A percentile compares a stretch with the other conserved stretches of the same genome.
Evolutionary conservation across 2,797 vertebrate species (phyloP).

Genomic region (Parauchenoglanis punctatus): DNA sequence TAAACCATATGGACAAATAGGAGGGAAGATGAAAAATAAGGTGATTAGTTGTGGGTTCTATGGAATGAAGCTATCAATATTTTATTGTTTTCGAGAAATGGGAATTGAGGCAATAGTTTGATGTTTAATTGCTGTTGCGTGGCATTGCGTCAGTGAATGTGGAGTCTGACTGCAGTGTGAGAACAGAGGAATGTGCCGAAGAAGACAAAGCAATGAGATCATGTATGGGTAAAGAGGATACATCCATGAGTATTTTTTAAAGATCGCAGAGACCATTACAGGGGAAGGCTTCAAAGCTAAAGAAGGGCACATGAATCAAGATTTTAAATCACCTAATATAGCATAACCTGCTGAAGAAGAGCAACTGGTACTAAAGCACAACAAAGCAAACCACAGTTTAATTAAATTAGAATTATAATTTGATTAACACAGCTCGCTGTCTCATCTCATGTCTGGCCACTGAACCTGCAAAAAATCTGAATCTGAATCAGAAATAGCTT

Average conservation of each 20-base stretch:
- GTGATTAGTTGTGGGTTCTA: constrained; percentile 1
- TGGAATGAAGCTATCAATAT: constrained; percentile 29
- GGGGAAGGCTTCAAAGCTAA: too few species aligned
- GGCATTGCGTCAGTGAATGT: constrained; percentile 53
- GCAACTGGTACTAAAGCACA: neutral
- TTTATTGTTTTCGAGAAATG: constrained; percentile 27
- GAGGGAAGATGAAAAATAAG: constrained; percentile 1
- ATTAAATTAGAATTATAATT: neutral
- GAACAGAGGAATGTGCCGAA: constrained; percentile 13
- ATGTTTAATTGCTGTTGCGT: constrained; percentile 55
- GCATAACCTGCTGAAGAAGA: neutral
- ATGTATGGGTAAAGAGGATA: neutral
- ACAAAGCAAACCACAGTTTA: neutral
- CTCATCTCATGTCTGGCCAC: neutral
- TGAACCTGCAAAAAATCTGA: neutral
- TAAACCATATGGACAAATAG: constrained; percentile 16
- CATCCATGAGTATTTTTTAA: neutral
- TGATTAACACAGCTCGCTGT: neutral
- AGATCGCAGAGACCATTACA: neutral
- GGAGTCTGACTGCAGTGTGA: constrained; percentile 27
- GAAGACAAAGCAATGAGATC: neutral
- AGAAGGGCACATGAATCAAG: neutral
- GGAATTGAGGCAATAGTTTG: constrained; percentile 25
- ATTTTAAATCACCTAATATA: neutral
- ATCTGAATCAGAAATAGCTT: neutral